These are phyloP conservation scores for Auanema sp. DNA, from an alignment of 2,888 invertebrate species.

Conservation along the genomic window DNA sequence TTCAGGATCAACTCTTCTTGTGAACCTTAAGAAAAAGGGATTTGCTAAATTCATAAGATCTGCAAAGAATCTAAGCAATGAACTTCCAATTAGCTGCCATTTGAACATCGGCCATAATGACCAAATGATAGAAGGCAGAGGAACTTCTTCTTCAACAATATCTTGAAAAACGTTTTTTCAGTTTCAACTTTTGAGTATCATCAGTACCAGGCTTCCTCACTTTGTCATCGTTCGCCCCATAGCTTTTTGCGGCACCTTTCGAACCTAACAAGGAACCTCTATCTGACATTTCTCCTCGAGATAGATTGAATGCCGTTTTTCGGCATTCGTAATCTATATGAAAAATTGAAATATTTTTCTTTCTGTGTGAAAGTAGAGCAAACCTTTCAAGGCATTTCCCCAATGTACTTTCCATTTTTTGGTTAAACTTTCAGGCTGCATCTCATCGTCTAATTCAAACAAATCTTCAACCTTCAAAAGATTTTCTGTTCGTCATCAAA, in stretches of 20 bases:
- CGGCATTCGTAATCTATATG: constrained; percentile 14
- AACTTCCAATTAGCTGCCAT: constrained; percentile 54
- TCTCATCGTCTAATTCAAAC: constrained; percentile 47
- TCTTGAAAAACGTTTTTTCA: constrained; percentile 4
- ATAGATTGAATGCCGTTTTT: constrained; percentile 5
- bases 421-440: constrained; percentile 46
- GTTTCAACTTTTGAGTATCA: too few species aligned
- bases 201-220: not conserved
- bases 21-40: constrained; percentile 57
- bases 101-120: constrained; percentile 52
- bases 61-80: constrained; percentile 51
- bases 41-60: constrained; percentile 59
- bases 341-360: not conserved
- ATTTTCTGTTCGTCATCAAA: not conserved
- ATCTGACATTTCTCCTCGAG: not conserved
- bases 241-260: constrained; percentile 8
- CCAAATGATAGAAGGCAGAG: constrained; percentile 51
- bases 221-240: constrained; percentile 6
- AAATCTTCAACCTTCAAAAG: constrained; percentile 43
- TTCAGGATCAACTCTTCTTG: too few species aligned
- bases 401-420: constrained; percentile 47
- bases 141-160: constrained; percentile 16
- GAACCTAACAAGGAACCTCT: constrained; percentile 2
- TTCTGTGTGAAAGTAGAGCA: not conserved
- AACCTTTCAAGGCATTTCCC: constrained; percentile 28